phyloP scores from a whole-genome alignment of 92 coral and sea anemone species.

The Zoanthus sansibaricus region DNA sequence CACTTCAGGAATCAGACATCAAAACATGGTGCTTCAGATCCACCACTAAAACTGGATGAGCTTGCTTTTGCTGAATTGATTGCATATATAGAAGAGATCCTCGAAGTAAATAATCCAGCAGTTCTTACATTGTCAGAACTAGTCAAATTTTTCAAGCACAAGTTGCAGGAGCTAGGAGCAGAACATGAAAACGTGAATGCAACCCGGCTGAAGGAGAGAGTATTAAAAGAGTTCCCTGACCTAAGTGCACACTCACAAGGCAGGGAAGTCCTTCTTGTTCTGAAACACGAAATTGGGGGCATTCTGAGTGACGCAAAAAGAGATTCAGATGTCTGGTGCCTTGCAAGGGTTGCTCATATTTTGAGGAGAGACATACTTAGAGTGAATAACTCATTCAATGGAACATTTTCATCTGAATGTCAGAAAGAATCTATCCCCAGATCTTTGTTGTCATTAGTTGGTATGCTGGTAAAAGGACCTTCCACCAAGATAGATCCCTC shows the following conservation, averaged over 20 bases:
- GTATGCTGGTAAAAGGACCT: slow-evolving; percentile 61
- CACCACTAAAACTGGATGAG: slow-evolving; percentile 31
- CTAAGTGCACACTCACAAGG: slow-evolving; percentile 70
- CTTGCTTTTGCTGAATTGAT: slow-evolving; percentile 74
- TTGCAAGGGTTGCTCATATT: slow-evolving; percentile 44
- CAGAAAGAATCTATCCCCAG: slow-evolving; percentile 61
- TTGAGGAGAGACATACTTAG: slow-evolving; percentile 37
- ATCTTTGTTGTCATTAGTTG: slow-evolving; percentile 53
- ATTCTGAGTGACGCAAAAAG: background rate
- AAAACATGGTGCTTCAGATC: slow-evolving; percentile 30
- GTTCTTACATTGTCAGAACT: slow-evolving; percentile 64
- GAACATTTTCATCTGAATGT: slow-evolving; percentile 36
- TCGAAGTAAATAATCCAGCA: slow-evolving; percentile 49
- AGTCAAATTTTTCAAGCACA: background rate
- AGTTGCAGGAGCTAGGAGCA: background rate
- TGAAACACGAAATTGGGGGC: background rate
- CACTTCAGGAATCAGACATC: slow-evolving; percentile 46
- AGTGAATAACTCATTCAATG: slow-evolving; percentile 8
- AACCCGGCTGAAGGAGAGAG: slow-evolving; percentile 70
- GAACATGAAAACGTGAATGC: slow-evolving; percentile 15
- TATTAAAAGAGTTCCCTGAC: slow-evolving; percentile 67
- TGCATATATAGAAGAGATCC: slow-evolving; percentile 67
- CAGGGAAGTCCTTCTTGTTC: slow-evolving; percentile 59
- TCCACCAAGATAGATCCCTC: slow-evolving; percentile 46
- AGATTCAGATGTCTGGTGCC: slow-evolving; percentile 50